These are phyloP conservation scores for Onychomys arenicola DNA, from an alignment of 2,797 vertebrate species.

Conservation along the genomic window DNA sequence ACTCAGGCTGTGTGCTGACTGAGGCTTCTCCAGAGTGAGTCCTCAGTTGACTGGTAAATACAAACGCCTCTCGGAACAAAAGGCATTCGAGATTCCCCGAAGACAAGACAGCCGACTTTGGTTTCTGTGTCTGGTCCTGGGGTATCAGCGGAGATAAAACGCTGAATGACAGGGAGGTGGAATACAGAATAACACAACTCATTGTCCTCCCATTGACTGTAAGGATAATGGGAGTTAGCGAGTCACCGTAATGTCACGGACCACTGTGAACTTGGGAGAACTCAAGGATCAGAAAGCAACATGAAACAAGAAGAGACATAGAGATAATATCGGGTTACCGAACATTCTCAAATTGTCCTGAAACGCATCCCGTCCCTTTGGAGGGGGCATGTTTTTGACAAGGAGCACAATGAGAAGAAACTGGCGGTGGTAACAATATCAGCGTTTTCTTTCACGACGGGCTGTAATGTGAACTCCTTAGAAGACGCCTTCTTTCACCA, in stretches of 20 bases:
- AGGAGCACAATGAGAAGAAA: slow-evolving; percentile 98
- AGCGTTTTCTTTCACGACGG: slow-evolving; percentile 94
- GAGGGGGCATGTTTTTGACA: slow-evolving; percentile 92
- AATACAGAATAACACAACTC: slow-evolving; percentile 94
- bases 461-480: slow-evolving; percentile 98
- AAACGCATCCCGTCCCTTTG: slow-evolving; percentile 93
- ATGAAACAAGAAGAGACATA: slow-evolving; percentile 97
- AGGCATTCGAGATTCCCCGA: slow-evolving; percentile 93
- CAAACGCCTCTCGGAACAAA: slow-evolving; percentile 94
- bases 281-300: slow-evolving; percentile 94
- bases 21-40: slow-evolving; percentile 96
- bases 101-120: slow-evolving; percentile 97
- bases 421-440: slow-evolving; percentile 95
- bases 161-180: slow-evolving; percentile 95
- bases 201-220: slow-evolving; percentile 95
- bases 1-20: slow-evolving; percentile 92
- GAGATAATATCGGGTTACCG: slow-evolving; percentile 99
- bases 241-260: slow-evolving; percentile 89
- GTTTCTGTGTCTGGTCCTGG: slow-evolving; percentile 94
- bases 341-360: slow-evolving; percentile 92
- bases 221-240: slow-evolving; percentile 91
- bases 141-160: slow-evolving; percentile 94
- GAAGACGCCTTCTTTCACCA: slow-evolving; percentile 99
- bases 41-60: slow-evolving; percentile 96
- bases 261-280: slow-evolving; percentile 89